Evolutionary conservation across 2,888 invertebrate genomes (phyloP), one percentile per base, ranked within the genome.

Genomic region (Cheilosia variabilis): DNA sequence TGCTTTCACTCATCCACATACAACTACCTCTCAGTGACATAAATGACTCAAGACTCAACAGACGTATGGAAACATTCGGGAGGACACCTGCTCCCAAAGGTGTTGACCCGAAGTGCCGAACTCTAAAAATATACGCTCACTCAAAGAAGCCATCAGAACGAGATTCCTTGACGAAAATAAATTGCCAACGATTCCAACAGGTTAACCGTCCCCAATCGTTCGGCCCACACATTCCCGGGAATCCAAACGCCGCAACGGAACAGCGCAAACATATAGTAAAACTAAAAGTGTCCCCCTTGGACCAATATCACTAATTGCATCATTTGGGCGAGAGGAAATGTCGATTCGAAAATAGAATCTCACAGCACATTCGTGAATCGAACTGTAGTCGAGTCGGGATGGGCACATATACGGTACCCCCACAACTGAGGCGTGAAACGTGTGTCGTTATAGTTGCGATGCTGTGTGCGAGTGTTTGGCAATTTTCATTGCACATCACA

Each of bases 261-360:
- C 27, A 69, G 34, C 17, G 15, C 24, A 13, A 15, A 52, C 52
- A 24, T 24, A 52, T 57, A 80, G 31, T 71, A 77, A 80, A 86
- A 86, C 80, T 86, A 76, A 80, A 86, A 86, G 86, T 86, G 81
- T 86, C 81, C 86, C 86, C 86, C 66, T 77, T 68, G 86, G 86
- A 86, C 86, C 86, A 86, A 86, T 86, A 86, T 86, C 76, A 81
- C 86, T 86, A 86, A 86, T 86, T 86, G 86, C 86, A 86, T 86
- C 86, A 86, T 86, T 86, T 81, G 63, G 62, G 45, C 60, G 43
- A 31, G 65, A 53, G 76, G 53, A 72, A 80, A 72, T 86, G 80
- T 58, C 53, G 43, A 58, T 66, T 72, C 77, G 86, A 86, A 86
- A 86, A 86, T 86, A 86, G 86, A 86, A 68, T 81, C 68, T 43